These are phyloP conservation scores for Lepidotrigona ventralis DNA, from an alignment of 1,140 invertebrate genomes.

Conservation along the genomic window DNA sequence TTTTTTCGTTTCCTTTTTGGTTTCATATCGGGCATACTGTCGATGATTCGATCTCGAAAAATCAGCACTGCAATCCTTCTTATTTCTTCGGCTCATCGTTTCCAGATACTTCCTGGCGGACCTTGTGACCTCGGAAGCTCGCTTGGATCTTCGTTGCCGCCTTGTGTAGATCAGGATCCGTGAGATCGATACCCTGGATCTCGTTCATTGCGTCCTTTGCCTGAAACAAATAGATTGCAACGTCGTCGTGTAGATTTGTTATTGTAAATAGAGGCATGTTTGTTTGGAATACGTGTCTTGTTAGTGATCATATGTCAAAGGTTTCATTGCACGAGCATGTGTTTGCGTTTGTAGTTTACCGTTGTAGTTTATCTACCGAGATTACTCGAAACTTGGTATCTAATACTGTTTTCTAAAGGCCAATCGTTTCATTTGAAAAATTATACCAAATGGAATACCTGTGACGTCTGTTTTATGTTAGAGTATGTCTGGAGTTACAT, in stretches of 20 bases:
- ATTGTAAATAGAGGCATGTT: background rate
- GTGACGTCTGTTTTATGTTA: background rate
- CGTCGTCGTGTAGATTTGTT: conserved; percentile 9
- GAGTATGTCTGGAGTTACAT: background rate
- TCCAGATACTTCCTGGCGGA: conserved; percentile 86
- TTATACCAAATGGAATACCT: background rate
- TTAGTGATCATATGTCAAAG: background rate
- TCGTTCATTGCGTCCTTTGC: conserved; percentile 83
- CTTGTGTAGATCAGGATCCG: conserved; percentile 93
- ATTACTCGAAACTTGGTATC: too few species aligned
- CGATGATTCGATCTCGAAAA: conserved; percentile 26
- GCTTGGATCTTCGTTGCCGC: conserved; percentile 96
- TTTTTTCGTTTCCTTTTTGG: background rate
- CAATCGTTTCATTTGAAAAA: background rate
- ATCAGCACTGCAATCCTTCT: conserved; percentile 36
- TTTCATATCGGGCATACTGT: conserved; percentile 28
- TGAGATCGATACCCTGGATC: conserved; percentile 88
- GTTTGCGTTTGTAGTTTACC: background rate
- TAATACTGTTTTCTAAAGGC: background rate
- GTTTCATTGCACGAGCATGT: background rate
- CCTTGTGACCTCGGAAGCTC: conserved; percentile 94
- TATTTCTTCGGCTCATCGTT: conserved; percentile 73
- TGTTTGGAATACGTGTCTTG: background rate
- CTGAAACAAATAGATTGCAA: conserved; percentile 62
- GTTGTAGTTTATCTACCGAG: too few species aligned